phyloP scores from a whole-genome alignment of 2,888 invertebrate genomes.

The Andrena haemorrhoa region DNA sequence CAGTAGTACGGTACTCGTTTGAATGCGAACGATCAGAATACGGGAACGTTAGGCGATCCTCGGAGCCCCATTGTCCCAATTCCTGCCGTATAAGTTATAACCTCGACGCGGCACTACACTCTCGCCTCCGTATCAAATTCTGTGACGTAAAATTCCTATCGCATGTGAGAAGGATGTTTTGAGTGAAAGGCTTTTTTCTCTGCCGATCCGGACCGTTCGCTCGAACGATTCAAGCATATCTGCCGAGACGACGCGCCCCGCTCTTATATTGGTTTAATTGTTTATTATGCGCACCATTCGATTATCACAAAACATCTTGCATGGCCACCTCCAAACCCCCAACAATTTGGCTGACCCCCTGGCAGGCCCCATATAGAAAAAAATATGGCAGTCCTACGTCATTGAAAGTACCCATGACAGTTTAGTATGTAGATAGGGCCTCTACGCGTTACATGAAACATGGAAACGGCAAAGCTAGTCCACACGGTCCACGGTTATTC shows the following conservation, averaged over 20 bases:
- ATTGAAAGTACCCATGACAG: constrained; percentile 65
- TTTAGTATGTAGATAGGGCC: constrained; percentile 54
- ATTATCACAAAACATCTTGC: constrained; percentile 80
- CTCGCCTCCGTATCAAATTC: constrained; percentile 59
- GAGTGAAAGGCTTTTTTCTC: constrained; percentile 62
- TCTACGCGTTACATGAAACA: neutral
- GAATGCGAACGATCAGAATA: constrained; percentile 33
- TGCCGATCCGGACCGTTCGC: constrained; percentile 53
- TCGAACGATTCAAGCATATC: constrained; percentile 67
- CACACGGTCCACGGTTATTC: constrained; percentile 11
- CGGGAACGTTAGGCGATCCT: constrained; percentile 22
- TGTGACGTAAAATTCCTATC: constrained; percentile 69
- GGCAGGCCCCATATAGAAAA: constrained; percentile 78
- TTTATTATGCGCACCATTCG: constrained; percentile 79
- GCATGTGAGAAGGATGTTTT: constrained; percentile 70
- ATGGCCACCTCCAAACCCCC: constrained; percentile 79
- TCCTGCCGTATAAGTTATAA: constrained; percentile 57
- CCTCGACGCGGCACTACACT: constrained; percentile 66
- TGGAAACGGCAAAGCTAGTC: constrained; percentile 20
- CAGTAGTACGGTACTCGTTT: constrained; percentile 38
- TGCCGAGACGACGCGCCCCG: constrained; percentile 61
- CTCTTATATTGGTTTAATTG: constrained; percentile 69
- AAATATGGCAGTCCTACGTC: constrained; percentile 81
- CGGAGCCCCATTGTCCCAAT: constrained; percentile 58
- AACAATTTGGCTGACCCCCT: constrained; percentile 81